Base-by-base conservation (phyloP, 2,113 vertebrate species). In the Sapajus apella region DNA sequence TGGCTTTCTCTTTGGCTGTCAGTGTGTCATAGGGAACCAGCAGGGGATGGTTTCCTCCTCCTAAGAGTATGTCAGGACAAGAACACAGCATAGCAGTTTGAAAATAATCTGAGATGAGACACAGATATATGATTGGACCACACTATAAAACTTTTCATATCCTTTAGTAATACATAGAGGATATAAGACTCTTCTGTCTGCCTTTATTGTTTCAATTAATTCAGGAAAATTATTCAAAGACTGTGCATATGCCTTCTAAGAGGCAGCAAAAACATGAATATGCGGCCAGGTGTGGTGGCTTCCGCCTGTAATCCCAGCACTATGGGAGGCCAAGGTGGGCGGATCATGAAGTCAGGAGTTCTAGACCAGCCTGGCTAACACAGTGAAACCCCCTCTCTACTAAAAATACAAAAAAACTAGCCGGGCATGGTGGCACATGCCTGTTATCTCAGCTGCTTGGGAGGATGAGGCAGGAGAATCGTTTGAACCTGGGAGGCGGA, bases 1-100 rank as follows among this genome's bases (percentile, higher is more conserved):
- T 99, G 94, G 99, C 99, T 98, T 99, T 99, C 98, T 99, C 99
- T 99, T 99, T 99, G 98, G 99, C 99, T 68, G 99, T 99, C 95
- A 99, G 97, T 0, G 99, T 99, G 92, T 99, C 99, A 10, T 99
- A 99, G 32, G 99, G 99, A 75, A 99, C 99, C 97, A 99, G 98
- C 87, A 99, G 98, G 17, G 99, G 99, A 96, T 99, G 99, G 91
- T 99, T 99, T 95, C 99, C 99, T 92, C 99, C 99, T 97, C 99
- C 99, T 99, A 98, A 97, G 97, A 96, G 32, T 96, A 91, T 5
- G 95, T 87, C 16, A 93, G 95, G 66, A 98, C 30, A 97, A 97
- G 91, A 87, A 96, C 50, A 95, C 61, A 92, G 23, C 8, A 91
- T 0, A 25, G 47, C 27, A 43, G 80, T 68, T 7, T 32, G 13